These are phyloP conservation scores for Neoaliturus tenellus DNA, from an alignment of 2,888 invertebrate species.

Conservation along the genomic window DNA sequence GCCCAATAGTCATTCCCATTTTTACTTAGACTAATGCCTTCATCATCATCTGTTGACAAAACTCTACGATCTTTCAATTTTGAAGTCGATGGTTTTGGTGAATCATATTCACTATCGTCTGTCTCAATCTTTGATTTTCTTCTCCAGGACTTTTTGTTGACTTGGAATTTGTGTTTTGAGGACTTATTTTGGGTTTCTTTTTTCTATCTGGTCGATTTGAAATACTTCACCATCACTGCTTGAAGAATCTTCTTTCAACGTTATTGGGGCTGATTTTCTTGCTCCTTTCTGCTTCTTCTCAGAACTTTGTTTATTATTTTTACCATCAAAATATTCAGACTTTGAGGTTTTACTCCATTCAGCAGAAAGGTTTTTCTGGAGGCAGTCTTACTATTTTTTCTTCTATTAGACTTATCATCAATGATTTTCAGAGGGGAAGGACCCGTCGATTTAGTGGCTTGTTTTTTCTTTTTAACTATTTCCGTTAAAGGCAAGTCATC, in stretches of 20 bases:
- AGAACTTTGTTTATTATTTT: not conserved
- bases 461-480: not conserved
- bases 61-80: slow-evolving; percentile 76
- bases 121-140: slow-evolving; percentile 65
- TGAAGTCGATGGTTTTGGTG: slow-evolving; percentile 44
- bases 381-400: not conserved
- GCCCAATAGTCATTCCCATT: slow-evolving; percentile 82
- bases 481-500: slow-evolving; percentile 54
- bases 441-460: not conserved
- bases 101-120: slow-evolving; percentile 55
- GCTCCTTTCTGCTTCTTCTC: not conserved
- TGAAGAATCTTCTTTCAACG: not conserved
- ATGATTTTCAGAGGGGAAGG: not conserved
- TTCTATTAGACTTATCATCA: not conserved
- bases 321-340: not conserved
- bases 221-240: slow-evolving; percentile 33
- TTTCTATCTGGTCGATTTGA: not conserved
- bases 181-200: not conserved
- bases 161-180: not conserved
- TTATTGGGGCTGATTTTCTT: not conserved
- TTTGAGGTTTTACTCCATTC: not conserved
- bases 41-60: slow-evolving; percentile 79
- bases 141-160: not conserved
- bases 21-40: slow-evolving; percentile 64
- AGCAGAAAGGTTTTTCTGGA: not conserved